Base-by-base conservation (phyloP, 2,113 vertebrate genomes). In the Solea senegalensis region DNA sequence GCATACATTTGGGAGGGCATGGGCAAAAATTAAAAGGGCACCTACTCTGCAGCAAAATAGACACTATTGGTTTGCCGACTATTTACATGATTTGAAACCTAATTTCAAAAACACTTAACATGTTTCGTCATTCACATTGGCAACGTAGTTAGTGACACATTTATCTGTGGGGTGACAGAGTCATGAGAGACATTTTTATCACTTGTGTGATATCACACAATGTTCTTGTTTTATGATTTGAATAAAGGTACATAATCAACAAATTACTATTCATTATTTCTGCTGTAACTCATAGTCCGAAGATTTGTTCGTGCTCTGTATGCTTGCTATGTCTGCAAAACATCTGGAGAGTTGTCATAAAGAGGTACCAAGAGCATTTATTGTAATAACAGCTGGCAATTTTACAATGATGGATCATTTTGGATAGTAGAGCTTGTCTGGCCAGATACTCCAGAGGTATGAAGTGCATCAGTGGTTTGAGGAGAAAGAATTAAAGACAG, bases 351-450 rank as follows among this genome's bases (percentile, higher is more conserved):
- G 62, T 74, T 59, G 52, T 76, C 69, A 56, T 70, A 79, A 86
- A 84, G 77, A 84, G 76, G 76, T 81, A 81, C 69, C 68, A 55
- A 58, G 46, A 82, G 72, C 68, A 66, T 34, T 74, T 87, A 76
- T 72, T 81, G 70, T 80, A 78, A 74, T 72, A 74, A 65, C 80
- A 84, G 62, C 76, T 86, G 83, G 85, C 65, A 89, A 70, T 80
- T 82, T 82, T 81, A 85, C 54, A 77, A 62, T 78, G 73, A 83
- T 77, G 62, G 61, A 86, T 83, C 27, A 68, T 80, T 85, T 78
- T 67, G 65, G 64, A 76, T 68, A 76, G 76, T 55, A 56, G 2
- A 78, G 63, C 65, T 80, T 44, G 49, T 70, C 62, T 71, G 73
- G 70, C 70, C 48, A 45, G 50, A 84, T 82, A 70, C 69, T 78